Evolutionary conservation across 2,888 invertebrate species (phyloP), one percentile per base, ranked within the genome.

Genomic region (Thera britannica): DNA sequence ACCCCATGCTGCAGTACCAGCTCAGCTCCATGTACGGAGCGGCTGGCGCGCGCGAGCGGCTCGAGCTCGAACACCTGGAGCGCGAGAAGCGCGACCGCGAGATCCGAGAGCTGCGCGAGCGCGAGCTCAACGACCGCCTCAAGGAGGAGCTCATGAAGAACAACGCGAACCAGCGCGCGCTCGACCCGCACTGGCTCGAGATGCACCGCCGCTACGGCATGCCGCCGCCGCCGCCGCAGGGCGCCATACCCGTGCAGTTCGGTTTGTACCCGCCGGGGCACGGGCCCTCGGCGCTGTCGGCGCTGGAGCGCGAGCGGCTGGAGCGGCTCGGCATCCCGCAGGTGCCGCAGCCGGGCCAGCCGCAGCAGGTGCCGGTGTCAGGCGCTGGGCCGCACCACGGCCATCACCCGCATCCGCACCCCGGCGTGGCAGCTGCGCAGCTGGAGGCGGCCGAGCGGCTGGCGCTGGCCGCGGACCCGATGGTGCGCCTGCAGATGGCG

Each of bases 401-500:
- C 38, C 38, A 38, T 5, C 38, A 38, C 38, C 38, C 38, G 38
- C 95, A 94, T 76, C 92, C 92, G 48, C 94, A 94, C 76, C 92
- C 89, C 2, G 88, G 90, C 59, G 93, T 91, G 56, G 94, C 94
- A 55, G 93, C 94, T 36, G 96, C 96, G 69, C 96, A 96, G 86
- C 90, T 96, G 68, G 96, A 96, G 80, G 95, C 95, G 79, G 96
- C 97, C 79, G 97, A 98, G 90, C 94, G 97, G 77, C 92, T 97
- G 75, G 97, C 97, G 72, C 94, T 97, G 81, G 97, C 98, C 72
- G 97, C 97, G 75, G 98, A 98, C 93, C 98, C 98, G 73, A 97
- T 98, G 97, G 97, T 96, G 90, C 97, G 98, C 79, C 93, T 98
- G 86, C 98, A 98, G 95, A 98, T 98, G 98, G 98, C 98, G 79